These are phyloP conservation scores for Trissolcus japonicus DNA, from an alignment of 2,888 invertebrate genomes.

Conservation along the genomic window DNA sequence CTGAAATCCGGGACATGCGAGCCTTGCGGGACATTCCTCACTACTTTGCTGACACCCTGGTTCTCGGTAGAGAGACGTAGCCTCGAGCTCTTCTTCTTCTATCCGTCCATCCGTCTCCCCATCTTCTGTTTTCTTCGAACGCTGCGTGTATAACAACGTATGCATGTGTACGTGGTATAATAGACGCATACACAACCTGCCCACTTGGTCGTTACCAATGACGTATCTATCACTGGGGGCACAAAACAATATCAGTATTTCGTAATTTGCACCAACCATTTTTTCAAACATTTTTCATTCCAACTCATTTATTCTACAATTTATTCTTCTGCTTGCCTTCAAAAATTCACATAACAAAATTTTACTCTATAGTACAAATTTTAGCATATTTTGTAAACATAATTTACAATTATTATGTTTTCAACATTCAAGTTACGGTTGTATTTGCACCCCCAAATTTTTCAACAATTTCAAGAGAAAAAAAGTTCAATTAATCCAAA, in stretches of 20 bases:
- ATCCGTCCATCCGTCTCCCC: slow-evolving; percentile 60
- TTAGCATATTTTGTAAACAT: background rate
- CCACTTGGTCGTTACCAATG: slow-evolving; percentile 53
- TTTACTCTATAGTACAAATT: background rate
- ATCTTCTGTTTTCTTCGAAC: slow-evolving; percentile 58
- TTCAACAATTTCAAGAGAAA: background rate
- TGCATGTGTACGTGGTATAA: slow-evolving; percentile 47
- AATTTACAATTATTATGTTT: too few species aligned
- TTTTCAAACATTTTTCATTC: background rate
- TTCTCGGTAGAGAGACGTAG: slow-evolving; percentile 65
- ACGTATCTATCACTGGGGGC: slow-evolving; percentile 46
- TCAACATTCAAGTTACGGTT: too few species aligned
- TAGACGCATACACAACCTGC: slow-evolving; percentile 52
- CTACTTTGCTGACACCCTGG: slow-evolving; percentile 63
- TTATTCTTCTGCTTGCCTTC: too few species aligned
- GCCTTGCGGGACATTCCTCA: slow-evolving; percentile 75
- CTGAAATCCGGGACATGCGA: slow-evolving; percentile 75
- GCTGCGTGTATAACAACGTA: slow-evolving; percentile 50
- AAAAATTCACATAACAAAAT: background rate
- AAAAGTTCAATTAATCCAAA: background rate
- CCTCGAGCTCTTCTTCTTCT: slow-evolving; percentile 60
- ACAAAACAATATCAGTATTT: slow-evolving; percentile 6
- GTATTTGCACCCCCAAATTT: too few species aligned
- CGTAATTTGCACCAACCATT: background rate
- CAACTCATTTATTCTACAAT: too few species aligned